Evolutionary conservation across 1,140 invertebrate genomes (phyloP).

Genomic region (Hydropsyche tenuis): DNA sequence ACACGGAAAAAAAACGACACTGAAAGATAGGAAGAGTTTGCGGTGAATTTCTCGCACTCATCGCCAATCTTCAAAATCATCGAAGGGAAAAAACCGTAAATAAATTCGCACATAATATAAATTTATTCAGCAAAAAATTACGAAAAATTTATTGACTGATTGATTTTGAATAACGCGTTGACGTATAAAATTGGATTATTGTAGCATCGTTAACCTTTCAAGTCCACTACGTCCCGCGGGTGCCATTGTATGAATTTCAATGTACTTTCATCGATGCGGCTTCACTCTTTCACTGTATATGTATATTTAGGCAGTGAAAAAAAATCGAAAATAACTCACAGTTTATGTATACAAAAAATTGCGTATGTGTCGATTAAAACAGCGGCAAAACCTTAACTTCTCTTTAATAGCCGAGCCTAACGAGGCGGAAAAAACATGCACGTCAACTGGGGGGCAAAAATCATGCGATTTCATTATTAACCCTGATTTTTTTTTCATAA

Average conservation of each 20-base stretch:
- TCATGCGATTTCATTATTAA: conserved; percentile 33
- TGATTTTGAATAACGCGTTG: too few species aligned
- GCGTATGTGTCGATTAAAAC: neutral
- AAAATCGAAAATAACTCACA: too few species aligned
- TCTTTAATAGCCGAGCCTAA: conserved; percentile 12
- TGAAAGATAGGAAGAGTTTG: neutral
- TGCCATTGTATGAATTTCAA: neutral
- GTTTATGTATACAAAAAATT: too few species aligned
- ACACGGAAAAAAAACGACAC: neutral
- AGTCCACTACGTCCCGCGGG: neutral
- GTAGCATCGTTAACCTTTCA: neutral
- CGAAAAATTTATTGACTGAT: too few species aligned
- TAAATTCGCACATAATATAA: too few species aligned
- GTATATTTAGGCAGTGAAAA: too few species aligned
- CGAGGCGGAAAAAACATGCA: neutral
- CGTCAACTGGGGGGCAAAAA: neutral
- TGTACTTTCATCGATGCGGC: neutral
- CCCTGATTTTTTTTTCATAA: neutral
- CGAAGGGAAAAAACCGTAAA: too few species aligned
- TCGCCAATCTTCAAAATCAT: too few species aligned
- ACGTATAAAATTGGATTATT: conserved; percentile 7
- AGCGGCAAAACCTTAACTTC: conserved; percentile 11
- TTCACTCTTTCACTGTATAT: neutral
- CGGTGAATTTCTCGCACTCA: neutral
- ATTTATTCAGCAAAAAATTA: too few species aligned